Percentiles rank a stretch among this genome's conserved stretches.
Evolutionary conservation across 2,888 invertebrate species (phyloP).

Genomic region (Timema cristinae): DNA sequence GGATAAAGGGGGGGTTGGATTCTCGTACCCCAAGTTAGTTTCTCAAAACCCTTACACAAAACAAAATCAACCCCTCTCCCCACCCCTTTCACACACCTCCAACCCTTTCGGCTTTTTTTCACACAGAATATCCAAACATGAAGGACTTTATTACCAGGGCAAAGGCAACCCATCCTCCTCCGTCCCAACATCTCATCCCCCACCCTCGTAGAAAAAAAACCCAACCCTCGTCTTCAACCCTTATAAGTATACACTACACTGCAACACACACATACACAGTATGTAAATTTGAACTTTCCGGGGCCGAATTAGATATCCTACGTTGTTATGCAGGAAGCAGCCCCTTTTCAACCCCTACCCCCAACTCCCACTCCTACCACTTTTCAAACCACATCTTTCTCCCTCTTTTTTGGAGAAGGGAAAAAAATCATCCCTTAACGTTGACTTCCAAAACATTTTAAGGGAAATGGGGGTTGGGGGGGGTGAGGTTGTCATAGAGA

Average conservation of each 20-base stretch:
- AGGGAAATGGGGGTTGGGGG: no score
- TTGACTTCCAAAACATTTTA: no score
- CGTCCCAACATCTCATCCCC: no score
- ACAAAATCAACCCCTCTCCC: neutral
- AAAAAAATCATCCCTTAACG: no score
- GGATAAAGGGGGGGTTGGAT: no score
- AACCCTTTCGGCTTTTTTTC: neutral
- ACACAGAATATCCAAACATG: constrained; percentile 6
- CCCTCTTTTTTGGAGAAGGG: neutral
- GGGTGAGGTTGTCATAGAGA: neutral
- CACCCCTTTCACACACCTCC: neutral
- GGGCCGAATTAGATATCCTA: constrained; percentile 14
- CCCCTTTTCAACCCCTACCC: neutral
- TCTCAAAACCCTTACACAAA: no score
- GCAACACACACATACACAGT: constrained; percentile 3
- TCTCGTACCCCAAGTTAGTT: no score
- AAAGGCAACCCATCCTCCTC: no score
- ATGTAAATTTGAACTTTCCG: constrained; percentile 17
- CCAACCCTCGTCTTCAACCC: no score
- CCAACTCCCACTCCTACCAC: neutral
- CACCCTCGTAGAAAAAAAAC: no score
- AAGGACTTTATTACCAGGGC: neutral
- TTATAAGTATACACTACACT: no score
- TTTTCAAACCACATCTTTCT: neutral
- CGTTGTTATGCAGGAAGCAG: constrained; percentile 13